Percentiles rank a stretch among this genome's conserved stretches.
Conservation (phyloP, 2,888 invertebrate genomes). For the Trichogramma evanescens region DNA sequence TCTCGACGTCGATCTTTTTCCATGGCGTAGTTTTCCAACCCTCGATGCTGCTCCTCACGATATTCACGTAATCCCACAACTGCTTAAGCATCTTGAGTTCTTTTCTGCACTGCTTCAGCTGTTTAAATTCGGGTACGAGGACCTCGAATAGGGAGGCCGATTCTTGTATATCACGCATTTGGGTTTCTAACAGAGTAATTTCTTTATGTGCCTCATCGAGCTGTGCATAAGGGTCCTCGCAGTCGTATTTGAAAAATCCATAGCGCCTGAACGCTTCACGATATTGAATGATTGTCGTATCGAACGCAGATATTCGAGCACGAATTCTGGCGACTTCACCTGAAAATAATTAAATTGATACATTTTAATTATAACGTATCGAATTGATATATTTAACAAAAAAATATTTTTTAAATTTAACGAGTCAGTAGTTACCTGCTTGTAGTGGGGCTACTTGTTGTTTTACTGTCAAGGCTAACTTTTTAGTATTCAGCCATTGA, state of each 20-base stretch:
- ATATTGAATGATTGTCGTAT: conserved; percentile 73
- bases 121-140: conserved; percentile 87
- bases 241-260: conserved; percentile 69
- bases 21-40: conserved; percentile 97
- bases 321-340: conserved; percentile 85
- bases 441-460: conserved; percentile 92
- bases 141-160: conserved; percentile 93
- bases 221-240: conserved; percentile 65
- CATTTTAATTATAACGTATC: background rate
- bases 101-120: conserved; percentile 83
- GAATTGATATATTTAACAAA: conserved; percentile 22
- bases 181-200: conserved; percentile 71
- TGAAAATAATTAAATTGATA: conserved; percentile 16
- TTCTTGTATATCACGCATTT: conserved; percentile 79
- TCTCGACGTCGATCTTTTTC: conserved; percentile 94
- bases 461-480: conserved; percentile 81
- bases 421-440: conserved; percentile 51
- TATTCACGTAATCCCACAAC: conserved; percentile 91
- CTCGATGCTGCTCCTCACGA: conserved; percentile 84
- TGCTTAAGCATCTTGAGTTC: conserved; percentile 85
- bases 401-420: background rate
- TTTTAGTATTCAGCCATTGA: conserved; percentile 92
- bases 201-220: conserved; percentile 73
- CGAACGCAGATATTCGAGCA: conserved; percentile 79
- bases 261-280: conserved; percentile 82